Percentiles rank a stretch among this genome's conserved stretches.
phyloP scores from a whole-genome alignment of 2,797 vertebrate species.

The Tapirus indicus region DNA sequence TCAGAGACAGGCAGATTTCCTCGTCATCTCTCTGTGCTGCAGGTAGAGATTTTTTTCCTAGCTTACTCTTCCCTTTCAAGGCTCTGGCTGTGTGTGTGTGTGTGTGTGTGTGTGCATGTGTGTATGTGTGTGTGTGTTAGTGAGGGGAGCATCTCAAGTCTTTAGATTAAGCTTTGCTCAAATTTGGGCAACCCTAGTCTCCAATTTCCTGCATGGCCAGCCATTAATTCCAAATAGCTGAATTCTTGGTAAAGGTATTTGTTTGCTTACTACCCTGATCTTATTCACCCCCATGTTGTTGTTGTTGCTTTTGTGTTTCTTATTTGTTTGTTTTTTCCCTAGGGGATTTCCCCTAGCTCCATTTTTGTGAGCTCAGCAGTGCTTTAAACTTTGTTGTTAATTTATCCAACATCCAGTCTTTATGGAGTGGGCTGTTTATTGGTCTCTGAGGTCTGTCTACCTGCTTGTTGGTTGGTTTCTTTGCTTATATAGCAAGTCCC shows the following conservation, averaged over 20 bases:
- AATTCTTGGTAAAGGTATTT: not conserved
- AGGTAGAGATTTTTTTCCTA: not conserved
- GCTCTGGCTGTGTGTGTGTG: not conserved
- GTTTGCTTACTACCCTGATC: not conserved
- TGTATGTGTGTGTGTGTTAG: not conserved
- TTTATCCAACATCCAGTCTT: not conserved
- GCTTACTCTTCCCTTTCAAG: not conserved
- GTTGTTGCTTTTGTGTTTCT: not conserved
- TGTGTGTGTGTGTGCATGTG: not conserved
- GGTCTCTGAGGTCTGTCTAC: not conserved
- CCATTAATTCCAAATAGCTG: not conserved
- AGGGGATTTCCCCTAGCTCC: not conserved
- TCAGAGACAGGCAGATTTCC: not conserved
- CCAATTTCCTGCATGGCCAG: not conserved
- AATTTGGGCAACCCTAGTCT: not conserved
- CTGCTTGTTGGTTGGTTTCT: not conserved
- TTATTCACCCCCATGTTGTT: not conserved
- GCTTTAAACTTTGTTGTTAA: not conserved
- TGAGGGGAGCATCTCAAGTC: not conserved
- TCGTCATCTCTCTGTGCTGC: not conserved
- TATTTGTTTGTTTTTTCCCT: not conserved
- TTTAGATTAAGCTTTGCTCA: not conserved
- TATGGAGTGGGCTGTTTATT: not conserved
- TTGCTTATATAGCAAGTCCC: not conserved
- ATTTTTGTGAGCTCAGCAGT: not conserved